Conservation (phyloP, 2,797 vertebrate genomes). For the Kryptolebias ocellatus region DNA sequence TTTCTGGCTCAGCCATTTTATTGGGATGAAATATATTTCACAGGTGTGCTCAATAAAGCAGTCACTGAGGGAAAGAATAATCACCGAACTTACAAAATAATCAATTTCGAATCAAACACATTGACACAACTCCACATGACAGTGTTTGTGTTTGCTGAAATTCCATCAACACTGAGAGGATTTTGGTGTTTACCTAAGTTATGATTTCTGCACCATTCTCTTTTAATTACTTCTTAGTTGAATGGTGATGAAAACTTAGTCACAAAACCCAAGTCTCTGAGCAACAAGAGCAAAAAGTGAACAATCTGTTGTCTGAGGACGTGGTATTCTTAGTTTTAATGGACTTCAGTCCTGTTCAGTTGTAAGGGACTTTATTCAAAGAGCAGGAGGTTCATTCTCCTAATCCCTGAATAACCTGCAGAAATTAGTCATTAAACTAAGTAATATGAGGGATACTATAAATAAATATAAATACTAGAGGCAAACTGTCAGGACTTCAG, state of each 20-base stretch:
- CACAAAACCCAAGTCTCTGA: not conserved
- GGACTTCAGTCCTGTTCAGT: too few species aligned
- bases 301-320: not conserved
- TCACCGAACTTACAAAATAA: not conserved
- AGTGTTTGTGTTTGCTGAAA: not conserved
- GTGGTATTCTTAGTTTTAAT: too few species aligned
- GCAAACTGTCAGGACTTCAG: too few species aligned
- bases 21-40: not conserved
- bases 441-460: too few species aligned
- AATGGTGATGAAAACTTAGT: constrained; percentile 28
- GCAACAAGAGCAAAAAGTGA: not conserved
- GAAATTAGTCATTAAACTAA: too few species aligned
- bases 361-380: too few species aligned
- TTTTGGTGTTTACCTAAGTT: constrained; percentile 9
- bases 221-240: constrained; percentile 31
- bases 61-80: not conserved
- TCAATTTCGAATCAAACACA: not conserved
- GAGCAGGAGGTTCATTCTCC: too few species aligned
- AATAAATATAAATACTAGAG: too few species aligned
- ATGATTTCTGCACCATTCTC: constrained; percentile 12
- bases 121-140: not conserved
- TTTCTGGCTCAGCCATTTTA: not conserved
- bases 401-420: too few species aligned
- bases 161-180: constrained; percentile 34
- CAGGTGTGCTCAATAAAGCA: not conserved